phyloP scores from a whole-genome alignment of 1,140 invertebrate genomes.

The Macrobrachium nipponense region DNA sequence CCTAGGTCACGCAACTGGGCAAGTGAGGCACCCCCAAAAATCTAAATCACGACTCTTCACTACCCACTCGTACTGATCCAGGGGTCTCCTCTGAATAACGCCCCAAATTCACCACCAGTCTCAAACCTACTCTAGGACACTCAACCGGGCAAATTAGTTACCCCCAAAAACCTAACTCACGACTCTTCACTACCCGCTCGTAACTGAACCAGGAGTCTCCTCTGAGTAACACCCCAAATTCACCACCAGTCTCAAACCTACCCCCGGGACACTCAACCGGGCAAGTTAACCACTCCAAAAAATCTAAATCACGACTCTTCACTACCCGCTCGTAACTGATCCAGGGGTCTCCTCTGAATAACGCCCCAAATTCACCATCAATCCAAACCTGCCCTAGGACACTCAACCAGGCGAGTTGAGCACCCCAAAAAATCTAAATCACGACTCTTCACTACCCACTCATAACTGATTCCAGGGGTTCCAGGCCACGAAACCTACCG shows the following conservation, averaged over 20 bases:
- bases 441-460: background rate
- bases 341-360: background rate
- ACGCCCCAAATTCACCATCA: too few relatives aligned
- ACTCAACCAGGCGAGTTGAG: background rate
- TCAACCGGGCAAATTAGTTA: background rate
- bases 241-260: too few relatives aligned
- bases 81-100: background rate
- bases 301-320: too few relatives aligned
- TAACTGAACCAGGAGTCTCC: background rate
- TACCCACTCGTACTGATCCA: background rate
- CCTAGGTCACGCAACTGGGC: background rate
- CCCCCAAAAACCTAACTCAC: background rate
- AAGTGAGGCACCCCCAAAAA: background rate
- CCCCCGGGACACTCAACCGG: background rate
- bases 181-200: background rate
- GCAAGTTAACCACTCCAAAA: background rate
- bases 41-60: too few relatives aligned
- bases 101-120: too few relatives aligned
- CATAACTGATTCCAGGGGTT: background rate
- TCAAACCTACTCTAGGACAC: too few relatives aligned
- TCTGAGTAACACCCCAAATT: too few relatives aligned
- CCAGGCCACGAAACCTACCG: conserved; percentile 7
- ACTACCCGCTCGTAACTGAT: background rate
- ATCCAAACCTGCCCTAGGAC: too few relatives aligned
- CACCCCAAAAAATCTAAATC: background rate